These are phyloP conservation scores for Nomada fucata DNA, from an alignment of 2,888 invertebrate species.

Conservation along the genomic window DNA sequence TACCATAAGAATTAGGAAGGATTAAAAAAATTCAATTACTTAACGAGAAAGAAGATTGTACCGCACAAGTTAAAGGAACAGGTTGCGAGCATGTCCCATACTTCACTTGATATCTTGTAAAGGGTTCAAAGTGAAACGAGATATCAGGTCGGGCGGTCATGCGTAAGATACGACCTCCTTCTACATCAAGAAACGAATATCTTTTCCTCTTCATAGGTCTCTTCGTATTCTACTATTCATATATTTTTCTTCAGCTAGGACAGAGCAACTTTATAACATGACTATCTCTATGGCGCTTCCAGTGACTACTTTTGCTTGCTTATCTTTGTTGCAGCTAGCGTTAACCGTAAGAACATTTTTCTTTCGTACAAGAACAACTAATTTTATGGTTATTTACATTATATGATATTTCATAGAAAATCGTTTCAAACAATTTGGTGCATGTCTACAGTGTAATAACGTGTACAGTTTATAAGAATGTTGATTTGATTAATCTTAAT, in stretches of 20 bases:
- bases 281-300: not conserved
- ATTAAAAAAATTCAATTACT: conserved; percentile 46
- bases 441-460: too few relatives aligned
- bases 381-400: too few relatives aligned
- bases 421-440: not conserved
- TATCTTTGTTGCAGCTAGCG: too few relatives aligned
- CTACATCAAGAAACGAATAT: conserved; percentile 30
- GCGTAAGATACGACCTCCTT: conserved; percentile 25
- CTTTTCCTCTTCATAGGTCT: conserved; percentile 30
- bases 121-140: conserved; percentile 29
- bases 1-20: conserved; percentile 9
- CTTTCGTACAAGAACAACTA: too few relatives aligned
- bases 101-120: conserved; percentile 23
- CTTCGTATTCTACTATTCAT: conserved; percentile 43
- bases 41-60: conserved; percentile 32
- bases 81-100: conserved; percentile 33
- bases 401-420: not conserved
- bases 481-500: not conserved
- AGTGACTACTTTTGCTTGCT: not conserved
- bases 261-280: conserved; percentile 5
- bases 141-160: conserved; percentile 36
- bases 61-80: conserved; percentile 24
- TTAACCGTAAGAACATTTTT: too few relatives aligned
- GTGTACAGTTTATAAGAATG: too few relatives aligned
- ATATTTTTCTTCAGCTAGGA: conserved; percentile 10